Conservation (phyloP, 2,113 vertebrate species). For the Rallus limicola region DNA sequence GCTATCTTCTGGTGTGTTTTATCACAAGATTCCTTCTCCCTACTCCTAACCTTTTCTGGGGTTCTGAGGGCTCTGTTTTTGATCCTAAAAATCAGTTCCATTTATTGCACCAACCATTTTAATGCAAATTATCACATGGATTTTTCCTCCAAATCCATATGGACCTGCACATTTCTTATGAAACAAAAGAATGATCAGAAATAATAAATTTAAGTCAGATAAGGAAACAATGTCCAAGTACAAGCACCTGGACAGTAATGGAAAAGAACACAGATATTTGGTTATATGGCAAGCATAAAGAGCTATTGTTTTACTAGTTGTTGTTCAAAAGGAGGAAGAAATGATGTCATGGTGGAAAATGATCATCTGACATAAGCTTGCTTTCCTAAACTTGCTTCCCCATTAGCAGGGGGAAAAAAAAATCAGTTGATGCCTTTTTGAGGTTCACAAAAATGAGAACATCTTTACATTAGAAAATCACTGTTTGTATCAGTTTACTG, state of each 20-base stretch:
- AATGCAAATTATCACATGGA: not conserved
- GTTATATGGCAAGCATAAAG: not conserved
- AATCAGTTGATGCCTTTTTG: not conserved
- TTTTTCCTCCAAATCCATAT: not conserved
- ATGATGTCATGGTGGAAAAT: slow-evolving; percentile 33
- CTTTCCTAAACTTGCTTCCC: not conserved
- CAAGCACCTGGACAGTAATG: slow-evolving; percentile 14
- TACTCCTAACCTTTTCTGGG: not conserved
- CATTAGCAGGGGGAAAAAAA: not conserved
- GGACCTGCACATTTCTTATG: not conserved
- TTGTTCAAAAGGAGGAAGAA: slow-evolving; percentile 36
- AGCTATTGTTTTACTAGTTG: slow-evolving; percentile 20
- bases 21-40: not conserved
- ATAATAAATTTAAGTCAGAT: not conserved
- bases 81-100: not conserved
- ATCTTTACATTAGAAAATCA: not conserved
- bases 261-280: slow-evolving; percentile 3
- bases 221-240: not conserved
- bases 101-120: not conserved
- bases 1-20: not conserved
- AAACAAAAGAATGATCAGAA: not conserved
- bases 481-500: not conserved
- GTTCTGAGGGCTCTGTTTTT: not conserved
- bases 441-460: no score
- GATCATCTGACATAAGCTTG: not conserved